Percentiles rank a stretch among this genome's conserved stretches.
Conservation (phyloP, 1,140 invertebrate species). For the Druon quercuslanigerum region DNA sequence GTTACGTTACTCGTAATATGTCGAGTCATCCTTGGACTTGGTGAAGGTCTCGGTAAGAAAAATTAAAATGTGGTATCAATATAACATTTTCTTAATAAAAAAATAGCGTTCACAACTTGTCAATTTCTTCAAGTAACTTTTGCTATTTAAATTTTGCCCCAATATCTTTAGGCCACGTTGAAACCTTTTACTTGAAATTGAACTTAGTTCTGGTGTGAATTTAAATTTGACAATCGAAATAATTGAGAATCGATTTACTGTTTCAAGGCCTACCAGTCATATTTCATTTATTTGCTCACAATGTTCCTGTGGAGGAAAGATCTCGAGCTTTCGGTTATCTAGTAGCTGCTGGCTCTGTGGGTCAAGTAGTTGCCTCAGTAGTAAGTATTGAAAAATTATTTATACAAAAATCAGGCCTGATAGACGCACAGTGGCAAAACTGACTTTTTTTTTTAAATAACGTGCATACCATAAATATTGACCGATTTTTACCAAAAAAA, state of each 20-base stretch:
- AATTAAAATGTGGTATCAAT: background rate
- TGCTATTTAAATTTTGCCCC: too few relatives aligned
- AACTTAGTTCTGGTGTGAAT: too few relatives aligned
- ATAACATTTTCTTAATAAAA: background rate
- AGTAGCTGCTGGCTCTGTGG: constrained; percentile 84
- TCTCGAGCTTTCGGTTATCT: constrained; percentile 87
- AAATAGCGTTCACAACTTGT: background rate
- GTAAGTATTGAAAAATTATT: constrained; percentile 70
- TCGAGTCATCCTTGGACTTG: constrained; percentile 83
- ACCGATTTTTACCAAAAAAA: too few relatives aligned
- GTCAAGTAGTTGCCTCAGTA: constrained; percentile 86
- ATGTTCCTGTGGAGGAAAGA: constrained; percentile 84
- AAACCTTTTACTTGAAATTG: too few relatives aligned
- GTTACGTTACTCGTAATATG: constrained; percentile 80
- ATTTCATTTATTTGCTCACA: constrained; percentile 87
- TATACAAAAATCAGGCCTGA: background rate
- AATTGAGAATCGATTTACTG: background rate
- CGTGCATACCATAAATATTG: background rate
- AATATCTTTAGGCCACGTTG: too few relatives aligned
- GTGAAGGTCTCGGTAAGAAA: constrained; percentile 84
- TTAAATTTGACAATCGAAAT: too few relatives aligned
- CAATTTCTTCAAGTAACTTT: too few relatives aligned
- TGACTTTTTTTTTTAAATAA: too few relatives aligned
- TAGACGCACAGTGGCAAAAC: background rate
- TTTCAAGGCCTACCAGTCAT: constrained; percentile 84